These are phyloP conservation scores for Branchinecta sandiegonensis DNA, from an alignment of 2,888 invertebrate genomes.

Conservation along the genomic window DNA sequence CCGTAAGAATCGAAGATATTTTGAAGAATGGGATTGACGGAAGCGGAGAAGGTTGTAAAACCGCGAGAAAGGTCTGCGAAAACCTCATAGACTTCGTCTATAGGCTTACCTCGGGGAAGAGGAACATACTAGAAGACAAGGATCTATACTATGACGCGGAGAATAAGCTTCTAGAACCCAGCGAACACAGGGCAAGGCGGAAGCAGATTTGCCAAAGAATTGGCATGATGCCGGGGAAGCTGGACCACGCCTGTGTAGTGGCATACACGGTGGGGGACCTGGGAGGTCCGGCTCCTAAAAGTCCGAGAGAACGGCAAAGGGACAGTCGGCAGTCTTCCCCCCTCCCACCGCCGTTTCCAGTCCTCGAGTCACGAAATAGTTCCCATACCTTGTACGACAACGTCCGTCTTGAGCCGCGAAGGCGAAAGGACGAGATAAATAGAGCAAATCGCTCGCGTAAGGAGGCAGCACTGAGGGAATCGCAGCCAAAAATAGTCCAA, in stretches of 20 bases:
- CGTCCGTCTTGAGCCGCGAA: no score
- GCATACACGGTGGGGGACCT: slow-evolving; percentile 53
- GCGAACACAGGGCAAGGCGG: slow-evolving; percentile 51
- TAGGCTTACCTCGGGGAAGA: slow-evolving; percentile 60
- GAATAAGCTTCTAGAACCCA: slow-evolving; percentile 38
- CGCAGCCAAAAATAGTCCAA: no score
- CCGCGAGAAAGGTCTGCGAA: slow-evolving; percentile 51
- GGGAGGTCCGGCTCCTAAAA: not conserved
- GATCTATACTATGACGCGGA: slow-evolving; percentile 47
- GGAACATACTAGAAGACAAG: slow-evolving; percentile 63
- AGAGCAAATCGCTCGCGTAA: no score
- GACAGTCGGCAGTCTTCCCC: no score
- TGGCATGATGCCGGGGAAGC: slow-evolving; percentile 63
- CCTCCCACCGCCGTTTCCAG: not conserved
- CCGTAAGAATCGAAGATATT: slow-evolving; percentile 58
- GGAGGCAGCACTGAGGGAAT: no score
- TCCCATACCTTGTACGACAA: not conserved
- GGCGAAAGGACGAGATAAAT: no score
- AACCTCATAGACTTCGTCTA: slow-evolving; percentile 61
- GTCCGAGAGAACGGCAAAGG: not conserved
- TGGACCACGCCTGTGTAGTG: slow-evolving; percentile 73
- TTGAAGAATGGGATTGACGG: slow-evolving; percentile 48
- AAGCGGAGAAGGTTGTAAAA: slow-evolving; percentile 42
- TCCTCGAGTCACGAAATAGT: not conserved
- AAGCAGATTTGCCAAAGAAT: slow-evolving; percentile 57